Conservation (phyloP, 2,113 vertebrate genomes). For the Nannobrachium achirus region DNA sequence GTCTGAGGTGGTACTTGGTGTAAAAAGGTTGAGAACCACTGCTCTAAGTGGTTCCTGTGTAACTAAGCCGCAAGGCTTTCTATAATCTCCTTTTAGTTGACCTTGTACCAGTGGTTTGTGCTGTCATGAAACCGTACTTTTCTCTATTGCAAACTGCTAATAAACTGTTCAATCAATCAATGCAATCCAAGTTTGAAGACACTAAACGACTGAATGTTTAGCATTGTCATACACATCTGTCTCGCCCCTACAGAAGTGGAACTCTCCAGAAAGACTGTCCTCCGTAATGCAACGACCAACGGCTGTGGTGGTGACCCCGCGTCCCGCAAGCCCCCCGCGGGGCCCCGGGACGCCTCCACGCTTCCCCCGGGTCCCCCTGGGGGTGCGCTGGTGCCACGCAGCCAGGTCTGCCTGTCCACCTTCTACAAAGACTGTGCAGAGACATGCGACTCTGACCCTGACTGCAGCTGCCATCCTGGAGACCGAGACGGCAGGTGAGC, state of each 20-base stretch:
- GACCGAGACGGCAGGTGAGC: slow-evolving; percentile 71
- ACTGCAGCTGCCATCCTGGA: slow-evolving; percentile 50
- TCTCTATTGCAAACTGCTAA: too few relatives aligned
- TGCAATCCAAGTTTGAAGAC: too few relatives aligned
- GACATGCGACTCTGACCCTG: slow-evolving; percentile 33
- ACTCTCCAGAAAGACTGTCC: slow-evolving; percentile 23
- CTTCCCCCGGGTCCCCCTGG: slow-evolving; percentile 37
- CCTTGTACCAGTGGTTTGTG: too few relatives aligned
- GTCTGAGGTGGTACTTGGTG: too few relatives aligned
- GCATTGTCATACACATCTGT: too few relatives aligned
- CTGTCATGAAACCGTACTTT: too few relatives aligned
- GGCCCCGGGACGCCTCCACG: slow-evolving; percentile 40
- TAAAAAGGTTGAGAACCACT: too few relatives aligned
- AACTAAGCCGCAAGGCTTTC: too few relatives aligned
- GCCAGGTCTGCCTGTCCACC: slow-evolving; percentile 78
- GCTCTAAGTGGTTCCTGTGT: too few relatives aligned
- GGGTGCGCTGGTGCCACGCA: slow-evolving; percentile 64
- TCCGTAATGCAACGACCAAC: slow-evolving; percentile 13
- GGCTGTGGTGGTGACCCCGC: slow-evolving; percentile 19
- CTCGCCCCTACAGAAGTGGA: slow-evolving; percentile 53
- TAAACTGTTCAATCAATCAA: too few relatives aligned
- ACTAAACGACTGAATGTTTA: too few relatives aligned
- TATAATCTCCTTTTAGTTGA: too few relatives aligned
- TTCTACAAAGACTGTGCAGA: slow-evolving; percentile 76
- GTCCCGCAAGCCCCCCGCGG: slow-evolving; percentile 69